These are phyloP conservation scores for Sarcophaga peregrina DNA, from an alignment of 1,140 invertebrate species.

Conservation along the genomic window DNA sequence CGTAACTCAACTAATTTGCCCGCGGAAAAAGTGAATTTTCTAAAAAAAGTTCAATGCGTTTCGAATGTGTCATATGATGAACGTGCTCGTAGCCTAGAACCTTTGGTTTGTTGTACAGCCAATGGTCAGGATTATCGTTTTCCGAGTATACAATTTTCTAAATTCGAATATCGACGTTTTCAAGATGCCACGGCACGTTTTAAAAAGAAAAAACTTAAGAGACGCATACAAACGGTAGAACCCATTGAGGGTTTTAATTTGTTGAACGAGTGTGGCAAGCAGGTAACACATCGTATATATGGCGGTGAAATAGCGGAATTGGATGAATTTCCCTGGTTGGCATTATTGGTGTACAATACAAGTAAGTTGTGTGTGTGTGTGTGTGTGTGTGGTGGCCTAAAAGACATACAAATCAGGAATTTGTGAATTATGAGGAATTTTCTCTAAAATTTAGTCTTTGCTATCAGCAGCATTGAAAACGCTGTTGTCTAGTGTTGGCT, in stretches of 20 bases:
- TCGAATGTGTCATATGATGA: slow-evolving; percentile 42
- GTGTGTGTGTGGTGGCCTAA: too few species aligned
- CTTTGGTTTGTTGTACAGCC: slow-evolving; percentile 60
- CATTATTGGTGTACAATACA: slow-evolving; percentile 73
- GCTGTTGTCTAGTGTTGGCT: too few species aligned
- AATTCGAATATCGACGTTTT: slow-evolving; percentile 62
- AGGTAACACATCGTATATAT: slow-evolving; percentile 65
- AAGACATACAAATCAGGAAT: too few species aligned
- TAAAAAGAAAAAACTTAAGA: slow-evolving; percentile 60
- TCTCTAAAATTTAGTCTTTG: too few species aligned
- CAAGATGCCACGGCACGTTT: slow-evolving; percentile 55
- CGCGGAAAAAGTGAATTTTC: slow-evolving; percentile 61
- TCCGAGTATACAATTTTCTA: slow-evolving; percentile 60
- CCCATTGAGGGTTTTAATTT: slow-evolving; percentile 57
- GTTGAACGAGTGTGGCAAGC: slow-evolving; percentile 65
- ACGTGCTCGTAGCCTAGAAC: slow-evolving; percentile 41
- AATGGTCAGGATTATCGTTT: slow-evolving; percentile 60
- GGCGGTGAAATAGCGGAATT: slow-evolving; percentile 68
- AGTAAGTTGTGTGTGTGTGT: slow-evolving; percentile 50
- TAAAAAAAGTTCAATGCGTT: slow-evolving; percentile 63
- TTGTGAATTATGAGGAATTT: not conserved
- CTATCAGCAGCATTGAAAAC: too few species aligned
- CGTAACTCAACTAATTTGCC: slow-evolving; percentile 58
- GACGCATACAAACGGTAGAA: slow-evolving; percentile 61
- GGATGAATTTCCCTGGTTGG: slow-evolving; percentile 77